Evolutionary conservation across 2,888 invertebrate species (phyloP).

Genomic region (Alloscopus bannaensis): DNA sequence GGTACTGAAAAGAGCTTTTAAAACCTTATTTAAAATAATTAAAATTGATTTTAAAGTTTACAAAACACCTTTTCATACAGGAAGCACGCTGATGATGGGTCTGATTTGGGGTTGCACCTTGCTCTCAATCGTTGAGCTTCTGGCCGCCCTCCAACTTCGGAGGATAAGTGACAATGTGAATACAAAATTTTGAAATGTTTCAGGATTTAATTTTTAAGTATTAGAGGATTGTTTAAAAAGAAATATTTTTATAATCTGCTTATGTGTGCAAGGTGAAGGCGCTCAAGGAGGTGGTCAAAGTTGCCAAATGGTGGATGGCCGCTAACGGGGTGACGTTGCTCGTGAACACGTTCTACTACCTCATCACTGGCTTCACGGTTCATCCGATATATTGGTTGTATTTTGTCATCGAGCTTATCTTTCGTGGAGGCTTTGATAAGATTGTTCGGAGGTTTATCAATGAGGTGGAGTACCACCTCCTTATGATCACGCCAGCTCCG

Average conservation of each 20-base stretch:
- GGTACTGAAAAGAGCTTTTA: background rate
- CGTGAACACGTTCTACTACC: background rate
- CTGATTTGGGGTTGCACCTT: slow-evolving; percentile 4
- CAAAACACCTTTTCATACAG: background rate
- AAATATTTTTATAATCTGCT: background rate
- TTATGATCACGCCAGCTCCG: background rate
- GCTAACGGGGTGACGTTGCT: background rate
- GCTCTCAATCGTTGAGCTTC: background rate
- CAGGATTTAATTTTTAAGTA: slow-evolving; percentile 5
- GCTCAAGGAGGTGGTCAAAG: background rate
- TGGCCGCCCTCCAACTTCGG: background rate
- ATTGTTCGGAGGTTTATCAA: background rate
- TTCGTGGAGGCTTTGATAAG: background rate
- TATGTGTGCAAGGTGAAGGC: background rate
- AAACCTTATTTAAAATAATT: background rate
- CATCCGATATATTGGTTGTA: background rate
- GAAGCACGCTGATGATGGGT: slow-evolving; percentile 5
- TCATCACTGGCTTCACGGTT: slow-evolving; percentile 4
- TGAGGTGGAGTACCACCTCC: background rate
- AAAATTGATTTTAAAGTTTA: background rate
- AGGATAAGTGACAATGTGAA: background rate
- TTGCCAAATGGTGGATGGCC: background rate
- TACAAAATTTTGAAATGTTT: background rate
- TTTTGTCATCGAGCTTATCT: background rate
- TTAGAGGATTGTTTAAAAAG: too few species aligned